A percentile compares a stretch with the other conserved stretches of the same genome.
Evolutionary conservation across 2,888 invertebrate genomes (phyloP).

Genomic region (Athetis lepigone): DNA sequence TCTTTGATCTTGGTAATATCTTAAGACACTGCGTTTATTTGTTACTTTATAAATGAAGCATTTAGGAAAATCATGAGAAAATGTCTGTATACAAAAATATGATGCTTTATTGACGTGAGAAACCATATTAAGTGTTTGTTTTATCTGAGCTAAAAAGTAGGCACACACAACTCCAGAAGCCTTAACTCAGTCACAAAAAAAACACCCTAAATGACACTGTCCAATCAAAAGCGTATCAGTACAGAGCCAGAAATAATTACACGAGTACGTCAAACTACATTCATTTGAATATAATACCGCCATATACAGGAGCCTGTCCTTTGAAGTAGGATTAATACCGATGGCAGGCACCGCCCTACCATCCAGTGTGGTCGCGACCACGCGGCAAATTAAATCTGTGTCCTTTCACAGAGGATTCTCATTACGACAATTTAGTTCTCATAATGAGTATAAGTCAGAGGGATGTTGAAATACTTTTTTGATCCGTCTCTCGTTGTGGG

Average conservation of each 20-base stretch:
- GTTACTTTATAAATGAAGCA: neutral
- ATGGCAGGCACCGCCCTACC: constrained; percentile 64
- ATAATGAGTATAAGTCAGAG: constrained; percentile 71
- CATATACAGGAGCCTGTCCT: constrained; percentile 77
- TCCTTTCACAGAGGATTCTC: constrained; percentile 80
- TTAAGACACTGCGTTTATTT: neutral
- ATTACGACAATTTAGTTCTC: constrained; percentile 79
- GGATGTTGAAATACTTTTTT: constrained; percentile 54
- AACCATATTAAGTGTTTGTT: neutral
- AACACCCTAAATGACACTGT: neutral
- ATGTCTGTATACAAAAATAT: neutral
- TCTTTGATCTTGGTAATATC: neutral
- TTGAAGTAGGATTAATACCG: constrained; percentile 88
- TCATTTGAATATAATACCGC: constrained; percentile 73
- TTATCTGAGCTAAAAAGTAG: neutral
- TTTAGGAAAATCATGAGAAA: no score
- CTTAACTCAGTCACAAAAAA: neutral
- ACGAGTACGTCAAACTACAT: constrained; percentile 66
- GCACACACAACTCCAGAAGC: no score
- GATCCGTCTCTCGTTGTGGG: constrained; percentile 19
- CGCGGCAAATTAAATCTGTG: constrained; percentile 84
- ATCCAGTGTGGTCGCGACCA: constrained; percentile 73
- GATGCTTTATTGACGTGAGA: no score
- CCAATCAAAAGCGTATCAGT: constrained; percentile 19
- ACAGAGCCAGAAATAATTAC: constrained; percentile 69